Percentiles rank a stretch among this genome's conserved stretches.
phyloP scores from a whole-genome alignment of 2,113 vertebrate genomes.

The Amblyopsis rosae region DNA sequence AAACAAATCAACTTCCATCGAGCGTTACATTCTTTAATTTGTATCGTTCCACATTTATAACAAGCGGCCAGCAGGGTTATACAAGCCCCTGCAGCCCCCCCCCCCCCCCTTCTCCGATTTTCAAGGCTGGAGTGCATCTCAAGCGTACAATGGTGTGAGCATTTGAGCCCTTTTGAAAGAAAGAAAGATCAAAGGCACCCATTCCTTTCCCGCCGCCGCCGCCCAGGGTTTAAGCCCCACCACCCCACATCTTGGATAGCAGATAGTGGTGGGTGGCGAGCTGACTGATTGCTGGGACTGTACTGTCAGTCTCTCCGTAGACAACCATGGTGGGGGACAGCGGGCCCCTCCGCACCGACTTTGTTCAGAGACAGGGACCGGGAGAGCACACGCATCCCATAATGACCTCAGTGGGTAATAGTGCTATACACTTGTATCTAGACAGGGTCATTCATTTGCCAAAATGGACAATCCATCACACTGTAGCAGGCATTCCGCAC shows the following conservation, averaged over 20 bases:
- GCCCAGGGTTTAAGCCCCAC: slow-evolving; percentile 67
- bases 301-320: slow-evolving; percentile 56
- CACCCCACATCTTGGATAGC: slow-evolving; percentile 67
- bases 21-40: slow-evolving; percentile 35
- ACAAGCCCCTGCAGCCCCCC: not conserved
- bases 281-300: slow-evolving; percentile 75
- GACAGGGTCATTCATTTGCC: slow-evolving; percentile 61
- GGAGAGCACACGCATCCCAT: slow-evolving; percentile 28
- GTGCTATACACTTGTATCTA: slow-evolving; percentile 49
- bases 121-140: slow-evolving; percentile 64
- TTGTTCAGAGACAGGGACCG: slow-evolving; percentile 25
- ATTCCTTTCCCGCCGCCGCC: slow-evolving; percentile 59
- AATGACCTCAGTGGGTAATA: slow-evolving; percentile 59
- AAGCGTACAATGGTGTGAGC: slow-evolving; percentile 68
- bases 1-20: slow-evolving; percentile 55
- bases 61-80: slow-evolving; percentile 50
- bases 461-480: slow-evolving; percentile 68
- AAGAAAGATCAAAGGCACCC: slow-evolving; percentile 75
- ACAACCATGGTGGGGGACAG: slow-evolving; percentile 58
- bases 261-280: slow-evolving; percentile 77
- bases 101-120: slow-evolving; percentile 8
- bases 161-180: slow-evolving; percentile 72
- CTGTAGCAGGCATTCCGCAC: slow-evolving; percentile 47
- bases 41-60: slow-evolving; percentile 50
- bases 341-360: slow-evolving; percentile 36